phyloP scores from a whole-genome alignment of 2,113 vertebrate species.

The Donacobius atricapilla region DNA sequence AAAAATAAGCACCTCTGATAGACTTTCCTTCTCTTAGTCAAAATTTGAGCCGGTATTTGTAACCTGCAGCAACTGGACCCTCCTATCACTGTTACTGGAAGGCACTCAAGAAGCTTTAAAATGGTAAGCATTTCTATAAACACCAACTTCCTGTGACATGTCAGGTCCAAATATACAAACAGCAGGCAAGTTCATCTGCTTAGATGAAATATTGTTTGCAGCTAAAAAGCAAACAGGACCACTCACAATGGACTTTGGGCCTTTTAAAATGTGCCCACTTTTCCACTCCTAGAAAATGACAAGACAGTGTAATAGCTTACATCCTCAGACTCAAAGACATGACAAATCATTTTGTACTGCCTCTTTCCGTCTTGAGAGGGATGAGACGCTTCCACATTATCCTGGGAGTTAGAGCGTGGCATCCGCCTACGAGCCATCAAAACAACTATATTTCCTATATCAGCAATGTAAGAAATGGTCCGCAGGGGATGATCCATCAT shows the following conservation, averaged over 20 bases:
- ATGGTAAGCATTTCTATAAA: not conserved
- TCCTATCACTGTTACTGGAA: not conserved
- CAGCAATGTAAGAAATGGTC: slow-evolving; percentile 96
- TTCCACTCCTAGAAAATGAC: not conserved
- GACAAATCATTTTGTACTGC: slow-evolving; percentile 98
- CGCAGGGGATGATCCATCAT: slow-evolving; percentile 97
- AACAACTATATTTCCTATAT: slow-evolving; percentile 95
- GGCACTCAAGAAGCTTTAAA: not conserved
- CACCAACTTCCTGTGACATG: not conserved
- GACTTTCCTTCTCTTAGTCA: not conserved
- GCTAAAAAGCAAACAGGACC: not conserved
- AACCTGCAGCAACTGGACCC: not conserved
- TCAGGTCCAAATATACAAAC: not conserved
- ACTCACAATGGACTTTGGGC: not conserved
- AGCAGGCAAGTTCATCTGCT: not conserved
- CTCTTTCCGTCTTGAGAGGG: slow-evolving; percentile 89
- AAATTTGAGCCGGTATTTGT: not conserved
- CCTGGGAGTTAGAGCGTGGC: slow-evolving; percentile 89
- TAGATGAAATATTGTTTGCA: not conserved
- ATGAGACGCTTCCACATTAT: slow-evolving; percentile 88
- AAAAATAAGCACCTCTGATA: not conserved
- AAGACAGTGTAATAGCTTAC: slow-evolving; percentile 76
- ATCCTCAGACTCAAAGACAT: slow-evolving; percentile 97
- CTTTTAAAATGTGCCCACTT: not conserved
- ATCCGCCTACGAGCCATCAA: slow-evolving; percentile 93